Evolutionary conservation across 2,888 invertebrate species (phyloP).

Genomic region (Xestia xanthographa): DNA sequence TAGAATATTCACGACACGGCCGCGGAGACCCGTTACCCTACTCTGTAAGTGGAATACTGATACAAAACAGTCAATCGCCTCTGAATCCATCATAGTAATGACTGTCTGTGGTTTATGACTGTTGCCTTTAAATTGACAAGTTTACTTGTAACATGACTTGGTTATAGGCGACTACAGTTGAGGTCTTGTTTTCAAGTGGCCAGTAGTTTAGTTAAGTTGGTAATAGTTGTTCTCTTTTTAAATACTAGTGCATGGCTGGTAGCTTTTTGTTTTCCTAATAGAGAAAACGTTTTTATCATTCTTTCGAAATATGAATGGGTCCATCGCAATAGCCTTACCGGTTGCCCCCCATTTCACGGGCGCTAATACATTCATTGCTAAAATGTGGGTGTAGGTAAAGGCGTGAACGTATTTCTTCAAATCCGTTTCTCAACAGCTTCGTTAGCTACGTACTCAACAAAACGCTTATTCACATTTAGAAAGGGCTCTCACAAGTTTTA

Average conservation of each 20-base stretch:
- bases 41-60: constrained; percentile 81
- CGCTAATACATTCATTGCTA: not conserved
- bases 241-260: not conserved
- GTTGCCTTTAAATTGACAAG: constrained; percentile 38
- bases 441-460: constrained; percentile 15
- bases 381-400: constrained; percentile 23
- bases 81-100: constrained; percentile 72
- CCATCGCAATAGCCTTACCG: constrained; percentile 8
- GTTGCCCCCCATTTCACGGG: not conserved
- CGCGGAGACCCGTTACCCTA: constrained; percentile 81
- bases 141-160: constrained; percentile 29
- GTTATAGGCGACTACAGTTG: not conserved
- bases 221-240: not conserved
- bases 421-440: constrained; percentile 21
- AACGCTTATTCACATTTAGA: constrained; percentile 46
- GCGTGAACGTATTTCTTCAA: constrained; percentile 23
- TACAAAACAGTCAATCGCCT: constrained; percentile 73
- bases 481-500: constrained; percentile 41
- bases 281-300: constrained; percentile 10
- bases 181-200: constrained; percentile 12
- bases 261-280: not conserved
- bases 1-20: constrained; percentile 79
- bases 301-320: not conserved
- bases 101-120: constrained; percentile 65
- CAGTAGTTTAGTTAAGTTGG: not conserved